Conservation (phyloP, 2,797 vertebrate genomes). For the Danio jaintianensis region DNA sequence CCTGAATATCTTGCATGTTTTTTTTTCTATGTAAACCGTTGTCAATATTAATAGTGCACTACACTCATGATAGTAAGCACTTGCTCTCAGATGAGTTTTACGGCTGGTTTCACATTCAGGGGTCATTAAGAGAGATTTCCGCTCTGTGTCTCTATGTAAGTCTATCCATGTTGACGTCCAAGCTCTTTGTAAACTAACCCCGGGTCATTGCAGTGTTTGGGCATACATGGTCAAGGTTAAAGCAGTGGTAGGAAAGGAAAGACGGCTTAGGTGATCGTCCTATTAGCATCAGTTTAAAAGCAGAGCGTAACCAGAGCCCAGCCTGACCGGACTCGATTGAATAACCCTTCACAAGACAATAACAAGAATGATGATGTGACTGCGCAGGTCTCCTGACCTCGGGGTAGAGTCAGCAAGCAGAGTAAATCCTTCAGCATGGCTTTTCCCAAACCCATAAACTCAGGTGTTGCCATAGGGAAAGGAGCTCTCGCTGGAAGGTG, state of each 20-base stretch:
- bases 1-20: background rate
- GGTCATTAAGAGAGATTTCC: background rate
- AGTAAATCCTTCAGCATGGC: slow-evolving; percentile 12
- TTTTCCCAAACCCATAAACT: slow-evolving; percentile 30
- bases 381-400: background rate
- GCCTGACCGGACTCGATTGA: background rate
- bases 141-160: slow-evolving; percentile 2
- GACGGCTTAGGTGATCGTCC: background rate
- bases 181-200: slow-evolving; percentile 20
- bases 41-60: background rate
- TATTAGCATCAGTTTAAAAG: slow-evolving; percentile 14
- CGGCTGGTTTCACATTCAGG: background rate
- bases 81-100: background rate
- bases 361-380: slow-evolving; percentile 7
- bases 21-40: background rate
- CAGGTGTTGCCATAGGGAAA: slow-evolving; percentile 44
- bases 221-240: slow-evolving; percentile 5
- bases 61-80: background rate
- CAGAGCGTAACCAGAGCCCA: background rate
- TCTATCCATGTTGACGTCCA: background rate
- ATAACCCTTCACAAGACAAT: background rate
- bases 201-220: slow-evolving; percentile 23
- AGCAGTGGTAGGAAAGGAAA: background rate
- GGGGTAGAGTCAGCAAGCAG: slow-evolving; percentile 22
- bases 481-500: slow-evolving; percentile 67